Percentiles rank a stretch among this genome's conserved stretches.
These are phyloP conservation scores for Serinus canaria DNA, from an alignment of 2,113 vertebrate species.

Conservation along the genomic window DNA sequence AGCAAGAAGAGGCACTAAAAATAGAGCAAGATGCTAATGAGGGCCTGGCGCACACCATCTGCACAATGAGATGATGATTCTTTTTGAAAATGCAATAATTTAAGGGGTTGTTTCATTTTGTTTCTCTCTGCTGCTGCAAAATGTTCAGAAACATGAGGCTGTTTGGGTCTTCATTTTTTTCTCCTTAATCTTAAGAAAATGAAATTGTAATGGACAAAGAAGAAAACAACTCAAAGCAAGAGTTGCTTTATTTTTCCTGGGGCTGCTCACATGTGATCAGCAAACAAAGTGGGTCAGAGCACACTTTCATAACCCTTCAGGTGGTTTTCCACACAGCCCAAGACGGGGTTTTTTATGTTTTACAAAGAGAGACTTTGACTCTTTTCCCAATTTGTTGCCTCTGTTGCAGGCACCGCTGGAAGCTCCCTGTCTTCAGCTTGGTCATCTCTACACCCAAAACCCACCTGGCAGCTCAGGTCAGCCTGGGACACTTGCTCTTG, in stretches of 20 bases:
- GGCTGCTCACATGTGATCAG: neutral
- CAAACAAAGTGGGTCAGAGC: conserved; percentile 2
- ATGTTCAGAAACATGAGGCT: neutral
- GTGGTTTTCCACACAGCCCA: neutral
- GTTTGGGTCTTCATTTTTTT: neutral
- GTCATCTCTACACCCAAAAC: neutral
- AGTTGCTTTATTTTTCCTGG: neutral
- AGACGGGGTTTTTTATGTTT: neutral
- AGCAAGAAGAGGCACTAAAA: conserved; percentile 24
- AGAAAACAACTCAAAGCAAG: neutral
- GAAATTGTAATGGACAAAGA: neutral
- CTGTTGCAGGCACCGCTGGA: neutral
- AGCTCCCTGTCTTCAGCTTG: neutral
- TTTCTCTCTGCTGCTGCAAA: neutral
- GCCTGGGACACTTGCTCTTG: fast-evolving
- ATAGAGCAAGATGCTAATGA: conserved; percentile 36
- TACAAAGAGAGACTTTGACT: neutral
- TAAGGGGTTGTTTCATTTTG: conserved; percentile 7
- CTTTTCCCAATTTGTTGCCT: neutral
- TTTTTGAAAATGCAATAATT: conserved; percentile 36
- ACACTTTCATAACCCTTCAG: neutral
- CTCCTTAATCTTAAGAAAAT: conserved; percentile 22
- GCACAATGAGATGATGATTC: neutral
- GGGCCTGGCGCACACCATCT: neutral
- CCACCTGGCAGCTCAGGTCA: neutral